Base-by-base conservation (phyloP, 2,113 vertebrate species). In the Perca fluviatilis region DNA sequence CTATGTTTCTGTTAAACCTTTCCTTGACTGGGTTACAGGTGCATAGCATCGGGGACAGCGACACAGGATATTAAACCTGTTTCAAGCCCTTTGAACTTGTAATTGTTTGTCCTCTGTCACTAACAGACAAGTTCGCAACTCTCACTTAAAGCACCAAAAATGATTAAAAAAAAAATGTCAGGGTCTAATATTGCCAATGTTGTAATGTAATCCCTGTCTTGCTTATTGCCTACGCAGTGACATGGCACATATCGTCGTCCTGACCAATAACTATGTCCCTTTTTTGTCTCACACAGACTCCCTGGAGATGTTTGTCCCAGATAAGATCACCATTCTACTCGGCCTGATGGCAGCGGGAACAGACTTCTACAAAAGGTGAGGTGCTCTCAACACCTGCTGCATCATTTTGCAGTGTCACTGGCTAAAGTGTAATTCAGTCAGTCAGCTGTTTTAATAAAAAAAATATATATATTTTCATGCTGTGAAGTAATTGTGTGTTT, bases 341-440 rank as follows among this genome's bases (percentile, higher is more conserved):
- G 93, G 93, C 46, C 74, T 96, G 54, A 92, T 94, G 51, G 76
- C 83, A 19, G 93, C 87, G 0, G 92, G 86, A 27, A 67, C 89
- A 1, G 60, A 89, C 64, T 88, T 94, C 57, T 94, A 93, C 53
- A 93, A 74, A 49, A 94, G 92, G 95, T 94, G 50, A 58, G 67
- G n/a, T 3, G 4, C 12, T 13, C 10, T 18, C 16, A 60, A 6
- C 23, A 25, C 36, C 40, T 13, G 13, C 30, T 40, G 33, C 27
- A 10, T 12, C 14, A 16, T 70, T 54, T 15, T 49, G 27, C 25
- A 8, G 1, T 27, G 5, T 18, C 5, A 10, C 0, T 3, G 25
- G 19, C n/a, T 21, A 14, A 14, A 65, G n/a, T 4, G 7, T 4
- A 4, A 58, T 18, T 1, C 6, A 25, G 10, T 50, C 1, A 23